phyloP scores from a whole-genome alignment of 2,888 invertebrate species.

The Linnaemya vulpina region DNA sequence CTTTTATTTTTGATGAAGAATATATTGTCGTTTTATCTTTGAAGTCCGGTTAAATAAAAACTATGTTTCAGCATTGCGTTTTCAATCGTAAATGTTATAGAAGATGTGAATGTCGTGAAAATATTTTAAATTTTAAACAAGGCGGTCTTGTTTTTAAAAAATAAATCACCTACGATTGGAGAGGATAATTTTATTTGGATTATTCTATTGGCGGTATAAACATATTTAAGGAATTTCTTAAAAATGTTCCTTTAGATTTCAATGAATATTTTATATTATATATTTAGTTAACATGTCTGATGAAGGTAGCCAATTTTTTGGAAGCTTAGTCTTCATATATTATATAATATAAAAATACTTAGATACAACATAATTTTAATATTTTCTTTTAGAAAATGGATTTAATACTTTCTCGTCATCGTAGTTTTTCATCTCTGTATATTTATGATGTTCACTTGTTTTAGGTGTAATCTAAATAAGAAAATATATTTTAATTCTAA shows the following conservation, averaged over 20 bases:
- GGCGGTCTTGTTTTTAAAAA: too few species aligned
- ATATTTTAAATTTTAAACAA: too few species aligned
- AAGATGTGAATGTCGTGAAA: too few species aligned
- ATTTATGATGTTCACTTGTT: conserved; percentile 69
- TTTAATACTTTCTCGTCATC: conserved; percentile 45
- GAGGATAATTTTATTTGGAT: too few species aligned
- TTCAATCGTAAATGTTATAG: too few species aligned
- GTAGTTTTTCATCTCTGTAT: conserved; percentile 65
- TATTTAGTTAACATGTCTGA: not conserved
- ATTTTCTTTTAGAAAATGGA: conserved; percentile 44
- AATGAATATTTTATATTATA: conserved; percentile 8
- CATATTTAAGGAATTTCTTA: not conserved
- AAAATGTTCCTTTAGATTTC: conserved; percentile 5
- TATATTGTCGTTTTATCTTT: too few species aligned
- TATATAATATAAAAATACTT: conserved; percentile 29
- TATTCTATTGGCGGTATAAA: not conserved
- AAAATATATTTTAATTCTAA: conserved; percentile 67
- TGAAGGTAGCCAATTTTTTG: not conserved
- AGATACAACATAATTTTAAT: conserved; percentile 20
- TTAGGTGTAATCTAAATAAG: conserved; percentile 70
- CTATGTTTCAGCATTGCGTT: too few species aligned
- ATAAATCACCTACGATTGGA: too few species aligned
- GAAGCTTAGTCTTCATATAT: conserved; percentile 31
- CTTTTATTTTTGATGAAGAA: too few species aligned
- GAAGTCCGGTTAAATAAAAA: too few species aligned